These are phyloP conservation scores for Botia almorhae DNA, from an alignment of 2,797 vertebrate genomes.

Conservation along the genomic window DNA sequence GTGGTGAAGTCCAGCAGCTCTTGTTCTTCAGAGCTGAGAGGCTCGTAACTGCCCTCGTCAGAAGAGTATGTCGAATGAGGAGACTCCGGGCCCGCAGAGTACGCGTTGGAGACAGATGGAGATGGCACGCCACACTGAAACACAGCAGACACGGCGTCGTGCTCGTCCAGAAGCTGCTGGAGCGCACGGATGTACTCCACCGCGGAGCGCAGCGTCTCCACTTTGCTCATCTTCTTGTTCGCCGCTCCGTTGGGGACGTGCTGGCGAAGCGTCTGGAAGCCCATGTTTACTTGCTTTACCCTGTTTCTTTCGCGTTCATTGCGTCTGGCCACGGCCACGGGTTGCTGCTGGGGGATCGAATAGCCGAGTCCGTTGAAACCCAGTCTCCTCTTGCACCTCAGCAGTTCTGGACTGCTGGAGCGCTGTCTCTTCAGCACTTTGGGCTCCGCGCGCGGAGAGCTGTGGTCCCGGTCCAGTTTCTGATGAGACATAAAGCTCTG, in stretches of 20 bases:
- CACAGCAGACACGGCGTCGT: constrained; percentile 73
- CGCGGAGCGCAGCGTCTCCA: constrained; percentile 86
- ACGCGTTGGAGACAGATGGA: constrained; percentile 59
- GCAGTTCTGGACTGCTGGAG: constrained; percentile 75
- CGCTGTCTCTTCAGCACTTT: constrained; percentile 62
- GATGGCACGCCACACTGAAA: constrained; percentile 67
- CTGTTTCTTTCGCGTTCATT: constrained; percentile 87
- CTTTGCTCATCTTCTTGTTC: constrained; percentile 88
- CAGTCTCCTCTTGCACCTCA: constrained; percentile 79
- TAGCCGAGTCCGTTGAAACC: constrained; percentile 64
- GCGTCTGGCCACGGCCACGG: constrained; percentile 77
- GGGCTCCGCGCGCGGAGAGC: constrained; percentile 26
- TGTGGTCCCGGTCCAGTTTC: constrained; percentile 38
- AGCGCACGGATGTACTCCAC: constrained; percentile 86
- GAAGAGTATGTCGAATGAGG: constrained; percentile 78
- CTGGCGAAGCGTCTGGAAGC: constrained; percentile 85
- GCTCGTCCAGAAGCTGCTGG: constrained; percentile 82
- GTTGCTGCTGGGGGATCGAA: constrained; percentile 61
- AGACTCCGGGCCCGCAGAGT: constrained; percentile 76
- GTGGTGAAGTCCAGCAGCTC: constrained; percentile 81
- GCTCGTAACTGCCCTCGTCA: constrained; percentile 79
- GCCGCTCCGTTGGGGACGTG: constrained; percentile 83
- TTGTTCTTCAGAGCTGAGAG: constrained; percentile 76
- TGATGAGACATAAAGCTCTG: constrained; percentile 22
- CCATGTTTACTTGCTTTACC: constrained; percentile 85